These are phyloP conservation scores for Melikaiella ostensackeni DNA, from an alignment of 2,888 invertebrate species.

Conservation along the genomic window DNA sequence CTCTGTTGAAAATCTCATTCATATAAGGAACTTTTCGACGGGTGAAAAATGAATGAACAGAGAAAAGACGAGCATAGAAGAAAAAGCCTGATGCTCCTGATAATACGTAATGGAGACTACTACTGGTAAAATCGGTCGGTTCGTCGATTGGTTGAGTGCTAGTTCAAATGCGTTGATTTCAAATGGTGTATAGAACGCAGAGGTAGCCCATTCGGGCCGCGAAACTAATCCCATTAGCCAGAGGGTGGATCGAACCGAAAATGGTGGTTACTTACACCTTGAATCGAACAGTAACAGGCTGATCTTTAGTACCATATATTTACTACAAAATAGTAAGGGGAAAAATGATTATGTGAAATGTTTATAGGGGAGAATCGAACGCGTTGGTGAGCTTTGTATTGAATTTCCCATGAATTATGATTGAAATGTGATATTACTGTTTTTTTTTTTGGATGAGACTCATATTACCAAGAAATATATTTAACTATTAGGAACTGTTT, in stretches of 20 bases:
- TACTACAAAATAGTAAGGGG: too few species aligned
- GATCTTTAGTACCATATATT: neutral
- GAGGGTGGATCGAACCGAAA: neutral
- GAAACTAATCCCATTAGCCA: neutral
- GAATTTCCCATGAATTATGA: too few species aligned
- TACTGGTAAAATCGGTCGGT: neutral
- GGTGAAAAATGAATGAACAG: neutral
- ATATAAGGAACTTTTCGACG: neutral
- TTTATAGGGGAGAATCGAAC: too few species aligned
- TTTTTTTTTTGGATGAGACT: too few species aligned
- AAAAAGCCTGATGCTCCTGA: neutral
- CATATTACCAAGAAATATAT: too few species aligned
- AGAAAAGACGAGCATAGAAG: neutral
- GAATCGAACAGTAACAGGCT: neutral
- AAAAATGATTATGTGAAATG: too few species aligned
- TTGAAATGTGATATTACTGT: too few species aligned
- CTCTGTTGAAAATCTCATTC: neutral
- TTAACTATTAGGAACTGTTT: too few species aligned
- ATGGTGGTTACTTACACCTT: neutral
- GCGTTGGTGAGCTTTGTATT: too few species aligned
- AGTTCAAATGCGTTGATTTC: neutral
- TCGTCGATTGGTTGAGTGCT: constrained; percentile 4
- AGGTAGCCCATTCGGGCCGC: neutral
- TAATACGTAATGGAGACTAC: neutral
- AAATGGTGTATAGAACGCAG: neutral